Conservation (phyloP, 1,140 invertebrate species). For the Vanessa tameamea region DNA sequence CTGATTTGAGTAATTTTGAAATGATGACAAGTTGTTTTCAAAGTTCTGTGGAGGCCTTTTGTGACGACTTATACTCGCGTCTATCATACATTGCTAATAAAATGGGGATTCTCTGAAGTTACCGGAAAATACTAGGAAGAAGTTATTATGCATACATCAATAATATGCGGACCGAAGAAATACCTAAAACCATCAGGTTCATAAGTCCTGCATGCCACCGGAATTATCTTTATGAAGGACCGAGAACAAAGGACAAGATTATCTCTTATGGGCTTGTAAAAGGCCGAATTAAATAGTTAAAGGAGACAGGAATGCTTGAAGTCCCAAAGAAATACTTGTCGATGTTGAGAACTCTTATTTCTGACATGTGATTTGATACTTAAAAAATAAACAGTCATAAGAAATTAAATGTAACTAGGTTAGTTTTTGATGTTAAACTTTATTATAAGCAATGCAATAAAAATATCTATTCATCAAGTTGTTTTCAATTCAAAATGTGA, state of each 20-base stretch:
- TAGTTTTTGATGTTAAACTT: too few relatives aligned
- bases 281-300: constrained; percentile 64
- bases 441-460: too few relatives aligned
- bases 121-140: constrained; percentile 1
- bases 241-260: constrained; percentile 59
- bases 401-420: too few relatives aligned
- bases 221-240: constrained; percentile 60
- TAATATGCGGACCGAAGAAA: background rate
- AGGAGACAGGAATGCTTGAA: constrained; percentile 47
- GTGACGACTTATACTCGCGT: too few relatives aligned
- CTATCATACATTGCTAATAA: too few relatives aligned
- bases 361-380: constrained; percentile 24
- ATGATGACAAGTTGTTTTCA: too few relatives aligned
- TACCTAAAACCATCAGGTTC: constrained; percentile 39
- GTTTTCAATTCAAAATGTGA: too few relatives aligned
- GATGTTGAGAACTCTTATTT: constrained; percentile 26
- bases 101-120: too few relatives aligned
- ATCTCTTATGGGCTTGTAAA: constrained; percentile 49
- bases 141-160: background rate
- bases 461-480: too few relatives aligned
- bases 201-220: constrained; percentile 48
- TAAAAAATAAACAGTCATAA: background rate
- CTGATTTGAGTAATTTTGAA: too few relatives aligned
- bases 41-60: too few relatives aligned
- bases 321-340: constrained; percentile 45